A percentile compares a stretch with the other conserved stretches of the same genome.
Conservation (phyloP, 1,140 invertebrate genomes). For the Leptonema lineaticorne region DNA sequence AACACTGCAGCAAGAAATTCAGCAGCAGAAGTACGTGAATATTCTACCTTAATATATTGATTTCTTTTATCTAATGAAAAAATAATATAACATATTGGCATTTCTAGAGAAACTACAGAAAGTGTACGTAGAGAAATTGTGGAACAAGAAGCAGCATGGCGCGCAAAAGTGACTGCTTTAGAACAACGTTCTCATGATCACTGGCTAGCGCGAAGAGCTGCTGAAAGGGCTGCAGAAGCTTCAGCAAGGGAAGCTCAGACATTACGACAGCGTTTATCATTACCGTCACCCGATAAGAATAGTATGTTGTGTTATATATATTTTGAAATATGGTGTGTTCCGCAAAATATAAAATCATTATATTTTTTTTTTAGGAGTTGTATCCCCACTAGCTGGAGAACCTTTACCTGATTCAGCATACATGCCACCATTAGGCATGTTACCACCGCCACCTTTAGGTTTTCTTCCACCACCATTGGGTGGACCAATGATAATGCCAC, state of each 20-base stretch:
- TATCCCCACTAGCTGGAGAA: conserved; percentile 47
- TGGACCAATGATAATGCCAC: conserved; percentile 43
- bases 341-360: background rate
- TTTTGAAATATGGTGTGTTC: background rate
- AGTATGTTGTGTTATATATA: background rate
- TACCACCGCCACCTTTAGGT: conserved; percentile 43
- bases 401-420: conserved; percentile 29
- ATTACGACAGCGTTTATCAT: conserved; percentile 69
- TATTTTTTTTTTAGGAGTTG: conserved; percentile 43
- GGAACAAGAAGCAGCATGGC: conserved; percentile 75
- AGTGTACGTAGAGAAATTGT: conserved; percentile 75
- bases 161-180: conserved; percentile 69
- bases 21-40: conserved; percentile 70
- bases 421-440: conserved; percentile 30
- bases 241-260: conserved; percentile 71
- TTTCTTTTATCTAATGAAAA: background rate
- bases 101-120: conserved; percentile 57
- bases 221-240: conserved; percentile 75
- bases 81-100: background rate
- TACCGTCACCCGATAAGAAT: conserved; percentile 48
- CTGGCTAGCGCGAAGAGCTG: conserved; percentile 74
- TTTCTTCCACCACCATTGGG: conserved; percentile 37
- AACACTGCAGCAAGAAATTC: conserved; percentile 75
- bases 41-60: background rate
- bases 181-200: conserved; percentile 78